These are phyloP conservation scores for Beris chalybata DNA, from an alignment of 2,888 invertebrate genomes.

Conservation along the genomic window DNA sequence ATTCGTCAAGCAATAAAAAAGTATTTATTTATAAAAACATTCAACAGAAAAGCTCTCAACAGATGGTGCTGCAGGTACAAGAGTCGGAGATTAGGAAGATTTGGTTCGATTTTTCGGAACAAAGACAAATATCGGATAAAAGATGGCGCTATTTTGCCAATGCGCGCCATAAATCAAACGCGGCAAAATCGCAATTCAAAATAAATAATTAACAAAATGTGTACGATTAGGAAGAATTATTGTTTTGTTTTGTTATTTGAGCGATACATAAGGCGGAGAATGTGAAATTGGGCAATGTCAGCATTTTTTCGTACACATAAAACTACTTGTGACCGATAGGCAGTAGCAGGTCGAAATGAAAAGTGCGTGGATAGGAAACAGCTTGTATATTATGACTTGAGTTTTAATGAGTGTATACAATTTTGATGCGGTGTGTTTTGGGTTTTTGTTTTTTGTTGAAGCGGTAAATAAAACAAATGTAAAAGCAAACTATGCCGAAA, in stretches of 20 bases:
- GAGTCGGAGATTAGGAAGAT: not conserved
- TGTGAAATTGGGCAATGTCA: constrained; percentile 29
- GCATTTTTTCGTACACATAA: constrained; percentile 6
- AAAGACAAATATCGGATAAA: constrained; percentile 6
- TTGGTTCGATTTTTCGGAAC: not conserved
- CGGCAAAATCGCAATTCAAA: no score
- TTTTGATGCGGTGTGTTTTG: no score
- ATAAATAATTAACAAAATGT: not conserved
- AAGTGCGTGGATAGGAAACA: no score
- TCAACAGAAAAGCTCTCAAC: constrained; percentile 46
- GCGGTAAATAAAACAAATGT: no score
- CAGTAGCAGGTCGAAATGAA: no score
- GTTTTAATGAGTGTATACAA: no score
- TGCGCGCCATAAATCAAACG: constrained; percentile 34
- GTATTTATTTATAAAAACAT: constrained; percentile 32
- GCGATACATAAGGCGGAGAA: constrained; percentile 11
- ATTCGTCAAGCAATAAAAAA: constrained; percentile 29
- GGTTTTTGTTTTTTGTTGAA: no score
- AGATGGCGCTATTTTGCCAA: constrained; percentile 39
- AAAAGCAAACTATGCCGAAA: no score
- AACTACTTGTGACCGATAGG: constrained; percentile 7
- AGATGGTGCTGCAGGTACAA: constrained; percentile 51
- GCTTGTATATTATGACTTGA: no score
- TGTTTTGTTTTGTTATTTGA: not conserved
- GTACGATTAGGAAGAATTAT: not conserved